Base-by-base conservation (phyloP, 2,888 invertebrate species). In the Limenitis arthemis region DNA sequence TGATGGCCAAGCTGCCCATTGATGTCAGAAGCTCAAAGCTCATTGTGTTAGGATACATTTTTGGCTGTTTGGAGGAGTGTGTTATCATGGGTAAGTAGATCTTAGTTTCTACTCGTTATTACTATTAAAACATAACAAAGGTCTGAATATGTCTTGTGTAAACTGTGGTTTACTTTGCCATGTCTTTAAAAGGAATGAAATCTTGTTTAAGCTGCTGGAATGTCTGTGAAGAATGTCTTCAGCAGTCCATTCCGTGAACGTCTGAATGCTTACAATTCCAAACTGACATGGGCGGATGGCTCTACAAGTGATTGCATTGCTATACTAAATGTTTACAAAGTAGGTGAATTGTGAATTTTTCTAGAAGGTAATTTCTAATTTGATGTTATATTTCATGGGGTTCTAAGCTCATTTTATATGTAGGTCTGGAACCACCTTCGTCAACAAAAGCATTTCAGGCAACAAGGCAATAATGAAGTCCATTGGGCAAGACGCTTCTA, bases 251-350 rank as follows among this genome's bases (percentile, higher is more conserved):
- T 93, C 74, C 88, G 90, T 47, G 88, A 91, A 61, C 86, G 90
- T 44, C 72, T 95, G 46, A 87, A 90, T 47, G 90, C 92, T 0
- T 95, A 92, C 74, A 90, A 91, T 63, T 91, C 93, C 9, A 93
- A 94, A 70, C 76, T 96, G 12, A 82, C 89, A 0, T 98, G 95
- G 94, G 91, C 97, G 0, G 91, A 92, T 69, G 91, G 92, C 1
- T 93, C 95, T 0, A 91, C 76, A 0, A 94, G 96, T 66, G 98
- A 98, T 77, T 89, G 93, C 52, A 89, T 97, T 55, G 93, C 96
- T 0, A 90, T 93, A 59, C 84, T 94, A 5, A 93, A 94, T 68
- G 92, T 94, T 0, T 97, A 94, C 71, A 89, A 87, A 79, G 94
- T 94, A 75, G 68, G 34, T 38, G 11, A 44, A 40, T 40, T 20